These are phyloP conservation scores for Ceuthmochares aereus DNA, from an alignment of 2,113 vertebrate species.

Conservation along the genomic window DNA sequence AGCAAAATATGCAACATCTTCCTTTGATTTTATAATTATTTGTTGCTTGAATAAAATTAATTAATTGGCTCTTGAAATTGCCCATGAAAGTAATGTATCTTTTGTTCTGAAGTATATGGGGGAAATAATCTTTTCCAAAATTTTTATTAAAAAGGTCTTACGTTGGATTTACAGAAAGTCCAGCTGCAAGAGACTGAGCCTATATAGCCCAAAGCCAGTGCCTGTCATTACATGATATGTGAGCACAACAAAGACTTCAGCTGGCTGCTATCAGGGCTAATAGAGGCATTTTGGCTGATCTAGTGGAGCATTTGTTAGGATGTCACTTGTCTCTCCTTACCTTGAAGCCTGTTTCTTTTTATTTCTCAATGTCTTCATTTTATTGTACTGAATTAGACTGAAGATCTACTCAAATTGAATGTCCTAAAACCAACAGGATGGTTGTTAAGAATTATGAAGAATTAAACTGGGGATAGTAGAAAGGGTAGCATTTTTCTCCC, in stretches of 20 bases:
- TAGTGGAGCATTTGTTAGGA: conserved; percentile 47
- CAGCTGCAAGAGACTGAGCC: conserved; percentile 51
- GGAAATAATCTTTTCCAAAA: not conserved
- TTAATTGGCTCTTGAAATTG: not conserved
- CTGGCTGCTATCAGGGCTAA: conserved; percentile 70
- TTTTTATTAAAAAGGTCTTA: not conserved
- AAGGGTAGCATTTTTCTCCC: conserved; percentile 1
- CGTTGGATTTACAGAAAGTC: conserved; percentile 47
- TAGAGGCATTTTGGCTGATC: conserved; percentile 60
- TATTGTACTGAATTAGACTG: conserved; percentile 8
- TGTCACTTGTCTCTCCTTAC: conserved; percentile 54
- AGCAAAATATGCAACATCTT: not conserved
- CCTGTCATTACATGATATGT: conserved; percentile 66
- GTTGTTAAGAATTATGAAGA: not conserved
- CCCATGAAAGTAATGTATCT: conserved; percentile 6
- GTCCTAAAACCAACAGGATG: not conserved
- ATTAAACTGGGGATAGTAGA: not conserved
- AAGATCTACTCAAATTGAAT: not conserved
- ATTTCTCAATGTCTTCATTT: conserved; percentile 62
- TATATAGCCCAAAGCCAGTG: conserved; percentile 60
- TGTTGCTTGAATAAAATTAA: conserved; percentile 33
- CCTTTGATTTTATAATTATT: not conserved
- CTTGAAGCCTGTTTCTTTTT: conserved; percentile 53
- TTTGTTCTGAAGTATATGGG: not conserved
- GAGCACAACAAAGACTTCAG: conserved; percentile 67